These are phyloP conservation scores for Limenitis camilla DNA, from an alignment of 2,888 invertebrate genomes.

Conservation along the genomic window DNA sequence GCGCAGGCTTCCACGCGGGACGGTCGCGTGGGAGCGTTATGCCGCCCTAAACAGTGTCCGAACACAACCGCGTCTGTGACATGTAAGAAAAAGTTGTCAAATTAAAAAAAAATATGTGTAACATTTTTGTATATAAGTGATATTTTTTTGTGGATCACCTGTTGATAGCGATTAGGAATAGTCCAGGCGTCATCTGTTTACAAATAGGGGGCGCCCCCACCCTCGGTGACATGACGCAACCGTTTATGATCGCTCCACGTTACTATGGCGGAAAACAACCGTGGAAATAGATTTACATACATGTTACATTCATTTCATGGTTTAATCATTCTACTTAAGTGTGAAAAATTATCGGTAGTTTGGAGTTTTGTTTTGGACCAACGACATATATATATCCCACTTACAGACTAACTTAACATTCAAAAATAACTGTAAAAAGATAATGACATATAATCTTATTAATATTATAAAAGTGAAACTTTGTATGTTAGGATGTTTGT, in stretches of 20 bases:
- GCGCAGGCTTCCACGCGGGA: slow-evolving; percentile 68
- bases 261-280: slow-evolving; percentile 66
- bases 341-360: no score
- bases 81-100: slow-evolving; percentile 15
- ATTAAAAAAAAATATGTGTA: neutral
- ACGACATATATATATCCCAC: no score
- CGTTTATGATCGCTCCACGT: slow-evolving; percentile 61
- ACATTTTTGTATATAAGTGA: neutral
- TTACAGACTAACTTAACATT: no score
- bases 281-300: slow-evolving; percentile 67
- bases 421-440: neutral
- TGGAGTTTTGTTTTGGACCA: no score
- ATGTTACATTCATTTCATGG: slow-evolving; percentile 30
- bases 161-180: slow-evolving; percentile 62
- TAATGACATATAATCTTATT: no score
- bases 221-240: slow-evolving; percentile 59
- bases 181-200: slow-evolving; percentile 69
- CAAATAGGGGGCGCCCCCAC: slow-evolving; percentile 57
- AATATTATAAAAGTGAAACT: no score
- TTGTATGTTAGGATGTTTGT: no score
- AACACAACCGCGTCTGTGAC: slow-evolving; percentile 34
- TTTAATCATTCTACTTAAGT: neutral
- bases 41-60: slow-evolving; percentile 43
- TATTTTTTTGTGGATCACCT: slow-evolving; percentile 47
- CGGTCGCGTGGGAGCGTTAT: slow-evolving; percentile 54